These are phyloP conservation scores for Apis cerana DNA, from an alignment of 1,140 invertebrate species.

Conservation along the genomic window DNA sequence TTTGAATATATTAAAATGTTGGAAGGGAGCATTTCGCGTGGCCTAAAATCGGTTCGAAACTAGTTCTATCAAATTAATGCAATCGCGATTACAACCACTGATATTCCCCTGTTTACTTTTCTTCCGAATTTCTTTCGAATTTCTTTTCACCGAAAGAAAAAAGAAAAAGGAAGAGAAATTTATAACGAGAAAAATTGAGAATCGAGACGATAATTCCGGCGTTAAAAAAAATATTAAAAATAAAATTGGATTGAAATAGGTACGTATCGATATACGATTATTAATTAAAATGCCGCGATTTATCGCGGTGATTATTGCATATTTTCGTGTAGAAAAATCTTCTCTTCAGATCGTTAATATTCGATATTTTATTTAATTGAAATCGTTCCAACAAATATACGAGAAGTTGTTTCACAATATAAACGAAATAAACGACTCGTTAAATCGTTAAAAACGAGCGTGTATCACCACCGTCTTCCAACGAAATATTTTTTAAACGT, in stretches of 20 bases:
- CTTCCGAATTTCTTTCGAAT: neutral
- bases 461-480: neutral
- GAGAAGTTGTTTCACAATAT: neutral
- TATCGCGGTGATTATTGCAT: neutral
- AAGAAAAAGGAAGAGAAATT: neutral
- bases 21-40: neutral
- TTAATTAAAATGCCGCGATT: neutral
- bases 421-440: neutral
- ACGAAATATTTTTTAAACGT: neutral
- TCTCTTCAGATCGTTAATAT: neutral
- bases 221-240: too few relatives aligned
- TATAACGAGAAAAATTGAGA: too few relatives aligned
- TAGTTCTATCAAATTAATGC: neutral
- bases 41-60: neutral
- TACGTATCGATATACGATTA: neutral
- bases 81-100: neutral
- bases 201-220: too few relatives aligned
- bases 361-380: too few relatives aligned
- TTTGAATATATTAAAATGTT: conserved; percentile 10
- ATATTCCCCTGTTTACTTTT: neutral
- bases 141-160: neutral
- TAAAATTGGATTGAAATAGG: neutral
- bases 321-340: neutral
- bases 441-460: neutral
- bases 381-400: neutral